phyloP scores from a whole-genome alignment of 2,888 invertebrate genomes.

The Xylota segnis region DNA sequence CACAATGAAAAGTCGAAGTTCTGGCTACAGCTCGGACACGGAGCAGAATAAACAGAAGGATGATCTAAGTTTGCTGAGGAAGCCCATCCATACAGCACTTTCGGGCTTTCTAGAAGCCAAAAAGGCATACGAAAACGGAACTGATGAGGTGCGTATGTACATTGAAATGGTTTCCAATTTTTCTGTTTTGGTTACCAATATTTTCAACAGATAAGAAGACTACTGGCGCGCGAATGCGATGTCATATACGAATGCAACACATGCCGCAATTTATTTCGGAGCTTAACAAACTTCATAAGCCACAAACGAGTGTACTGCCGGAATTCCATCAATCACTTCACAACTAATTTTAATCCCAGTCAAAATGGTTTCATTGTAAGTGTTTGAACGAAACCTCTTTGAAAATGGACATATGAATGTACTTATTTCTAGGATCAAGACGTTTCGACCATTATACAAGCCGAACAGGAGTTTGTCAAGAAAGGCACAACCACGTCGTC shows the following conservation, averaged over 20 bases:
- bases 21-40: conserved; percentile 81
- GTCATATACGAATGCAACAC: conserved; percentile 95
- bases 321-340: conserved; percentile 85
- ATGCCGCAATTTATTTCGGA: conserved; percentile 94
- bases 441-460: conserved; percentile 85
- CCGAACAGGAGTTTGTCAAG: conserved; percentile 84
- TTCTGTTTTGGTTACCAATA: not conserved
- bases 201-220: conserved; percentile 88
- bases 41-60: conserved; percentile 84
- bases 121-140: conserved; percentile 90
- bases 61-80: conserved; percentile 87
- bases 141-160: conserved; percentile 89
- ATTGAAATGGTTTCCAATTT: conserved; percentile 13
- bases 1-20: conserved; percentile 77
- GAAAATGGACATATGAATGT: not conserved
- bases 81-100: conserved; percentile 89
- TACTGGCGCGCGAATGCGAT: conserved; percentile 93
- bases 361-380: conserved; percentile 83
- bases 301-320: conserved; percentile 94
- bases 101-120: conserved; percentile 89
- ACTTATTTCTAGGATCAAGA: conserved; percentile 83
- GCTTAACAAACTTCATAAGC: conserved; percentile 93
- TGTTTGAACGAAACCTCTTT: conserved; percentile 19
- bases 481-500: conserved; percentile 77
- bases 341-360: conserved; percentile 85